A percentile compares a stretch with the other conserved stretches of the same genome.
These are phyloP conservation scores for Diorhabda sublineata DNA, from an alignment of 1,140 invertebrate genomes.

Conservation along the genomic window DNA sequence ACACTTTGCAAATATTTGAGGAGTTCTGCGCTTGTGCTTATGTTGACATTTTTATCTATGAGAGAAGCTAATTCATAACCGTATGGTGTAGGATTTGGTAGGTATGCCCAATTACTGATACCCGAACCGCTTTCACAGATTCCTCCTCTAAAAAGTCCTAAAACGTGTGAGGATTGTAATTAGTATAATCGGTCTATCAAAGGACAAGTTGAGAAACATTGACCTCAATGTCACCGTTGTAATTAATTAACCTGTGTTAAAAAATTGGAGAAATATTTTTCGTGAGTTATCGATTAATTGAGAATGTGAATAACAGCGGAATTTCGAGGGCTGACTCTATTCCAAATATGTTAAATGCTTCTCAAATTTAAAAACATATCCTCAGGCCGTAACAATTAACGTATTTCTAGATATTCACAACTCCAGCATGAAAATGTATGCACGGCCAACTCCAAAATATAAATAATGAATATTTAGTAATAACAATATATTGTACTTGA, in stretches of 20 bases:
- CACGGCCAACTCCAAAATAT: background rate
- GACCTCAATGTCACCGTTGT: background rate
- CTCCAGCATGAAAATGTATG: background rate
- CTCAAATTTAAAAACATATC: background rate
- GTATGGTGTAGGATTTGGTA: constrained; percentile 21
- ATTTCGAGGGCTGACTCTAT: too few species aligned
- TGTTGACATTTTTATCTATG: constrained; percentile 8
- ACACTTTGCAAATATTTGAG: constrained; percentile 23
- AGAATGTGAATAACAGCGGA: too few species aligned
- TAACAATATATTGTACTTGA: background rate
- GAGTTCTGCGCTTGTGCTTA: constrained; percentile 8
- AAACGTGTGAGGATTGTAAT: constrained; percentile 6
- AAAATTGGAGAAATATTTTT: background rate
- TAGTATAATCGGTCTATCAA: background rate
- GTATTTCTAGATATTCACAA: background rate
- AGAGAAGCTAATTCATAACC: constrained; percentile 14
- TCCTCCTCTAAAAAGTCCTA: constrained; percentile 29
- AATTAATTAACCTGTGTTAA: background rate
- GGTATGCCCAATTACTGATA: constrained; percentile 23
- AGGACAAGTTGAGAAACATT: background rate
- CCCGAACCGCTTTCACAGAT: constrained; percentile 30
- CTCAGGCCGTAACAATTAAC: background rate
- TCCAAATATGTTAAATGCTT: background rate
- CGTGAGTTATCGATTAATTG: too few species aligned
- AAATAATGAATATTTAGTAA: background rate